phyloP scores from a whole-genome alignment of 2,888 invertebrate genomes.

The Andrena praecox region DNA sequence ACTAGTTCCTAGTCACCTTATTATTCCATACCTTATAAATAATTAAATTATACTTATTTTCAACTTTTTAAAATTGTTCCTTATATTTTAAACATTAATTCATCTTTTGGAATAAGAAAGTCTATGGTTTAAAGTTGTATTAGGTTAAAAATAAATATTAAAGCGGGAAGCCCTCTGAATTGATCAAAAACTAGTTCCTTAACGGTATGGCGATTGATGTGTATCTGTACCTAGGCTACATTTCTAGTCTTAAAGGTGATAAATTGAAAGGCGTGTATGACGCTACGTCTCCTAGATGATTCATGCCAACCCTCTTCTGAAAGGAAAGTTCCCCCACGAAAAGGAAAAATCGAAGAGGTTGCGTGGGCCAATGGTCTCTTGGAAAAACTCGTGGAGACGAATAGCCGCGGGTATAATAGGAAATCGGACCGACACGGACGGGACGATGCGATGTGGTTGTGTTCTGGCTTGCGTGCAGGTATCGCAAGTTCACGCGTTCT shows the following conservation, averaged over 20 bases:
- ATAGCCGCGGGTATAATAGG: constrained; percentile 34
- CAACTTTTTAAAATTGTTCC: too few species aligned
- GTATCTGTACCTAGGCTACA: background rate
- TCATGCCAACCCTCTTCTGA: background rate
- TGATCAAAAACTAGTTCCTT: too few species aligned
- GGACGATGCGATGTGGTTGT: background rate
- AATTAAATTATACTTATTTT: too few species aligned
- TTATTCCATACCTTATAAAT: too few species aligned
- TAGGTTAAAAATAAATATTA: too few species aligned
- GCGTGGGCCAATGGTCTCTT: constrained; percentile 23
- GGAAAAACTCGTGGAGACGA: constrained; percentile 41
- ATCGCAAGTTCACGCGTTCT: constrained; percentile 30
- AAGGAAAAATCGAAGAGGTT: constrained; percentile 6
- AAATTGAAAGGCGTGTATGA: background rate
- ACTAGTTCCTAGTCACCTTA: too few species aligned
- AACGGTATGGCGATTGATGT: background rate
- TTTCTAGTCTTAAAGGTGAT: background rate
- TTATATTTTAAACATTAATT: too few species aligned
- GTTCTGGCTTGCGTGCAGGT: constrained; percentile 27
- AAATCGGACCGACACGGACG: constrained; percentile 24
- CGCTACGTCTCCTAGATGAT: constrained; percentile 10
- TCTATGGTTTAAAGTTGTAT: too few species aligned
- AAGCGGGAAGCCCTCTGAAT: too few species aligned
- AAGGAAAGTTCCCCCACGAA: background rate
- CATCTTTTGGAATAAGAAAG: too few species aligned